Evolutionary conservation across 2,888 invertebrate genomes (phyloP).

Genomic region (Quadroppia sp.): DNA sequence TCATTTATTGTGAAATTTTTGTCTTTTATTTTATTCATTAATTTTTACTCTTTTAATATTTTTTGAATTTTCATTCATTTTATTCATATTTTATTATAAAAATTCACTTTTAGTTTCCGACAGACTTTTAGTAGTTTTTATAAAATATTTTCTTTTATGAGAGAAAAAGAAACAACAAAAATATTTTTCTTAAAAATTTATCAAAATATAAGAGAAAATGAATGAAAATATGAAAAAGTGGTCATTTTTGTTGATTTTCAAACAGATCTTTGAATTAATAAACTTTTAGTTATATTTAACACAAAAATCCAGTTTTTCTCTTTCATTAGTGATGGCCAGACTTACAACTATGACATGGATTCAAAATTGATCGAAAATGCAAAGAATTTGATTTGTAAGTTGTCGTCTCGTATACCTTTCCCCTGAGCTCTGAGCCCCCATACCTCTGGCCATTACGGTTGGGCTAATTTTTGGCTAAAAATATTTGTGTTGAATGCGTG

Average conservation of each 20-base stretch:
- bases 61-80: not conserved
- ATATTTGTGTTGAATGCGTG: constrained; percentile 3
- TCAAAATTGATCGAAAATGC: too few species aligned
- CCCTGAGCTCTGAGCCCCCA: too few species aligned
- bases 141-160: not conserved
- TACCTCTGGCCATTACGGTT: too few species aligned
- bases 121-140: not conserved
- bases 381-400: too few species aligned
- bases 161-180: not conserved
- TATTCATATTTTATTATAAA: not conserved
- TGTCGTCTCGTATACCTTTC: too few species aligned
- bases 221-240: not conserved
- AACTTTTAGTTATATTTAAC: not conserved
- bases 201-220: not conserved
- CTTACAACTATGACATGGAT: too few species aligned
- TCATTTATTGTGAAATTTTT: not conserved
- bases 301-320: constrained; percentile 9
- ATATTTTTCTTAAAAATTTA: not conserved
- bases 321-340: too few species aligned
- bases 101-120: not conserved
- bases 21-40: not conserved
- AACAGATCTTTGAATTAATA: not conserved
- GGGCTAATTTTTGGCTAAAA: not conserved
- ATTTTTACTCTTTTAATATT: not conserved
- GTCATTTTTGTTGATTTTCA: not conserved